These are phyloP conservation scores for Tachina fera DNA, from an alignment of 2,888 invertebrate genomes.

Conservation along the genomic window DNA sequence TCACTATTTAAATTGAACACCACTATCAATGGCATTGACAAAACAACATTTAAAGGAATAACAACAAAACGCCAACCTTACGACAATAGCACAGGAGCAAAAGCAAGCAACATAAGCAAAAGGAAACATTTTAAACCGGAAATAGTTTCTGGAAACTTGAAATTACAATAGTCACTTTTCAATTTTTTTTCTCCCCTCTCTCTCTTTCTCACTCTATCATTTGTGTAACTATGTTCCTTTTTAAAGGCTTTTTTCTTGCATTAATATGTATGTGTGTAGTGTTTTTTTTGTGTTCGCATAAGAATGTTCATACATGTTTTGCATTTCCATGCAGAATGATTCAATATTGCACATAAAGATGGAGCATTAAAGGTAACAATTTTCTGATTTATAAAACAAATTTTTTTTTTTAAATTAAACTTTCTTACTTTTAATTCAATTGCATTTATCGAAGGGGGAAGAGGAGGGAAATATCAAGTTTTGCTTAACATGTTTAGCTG, in stretches of 20 bases:
- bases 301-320: not conserved
- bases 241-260: not conserved
- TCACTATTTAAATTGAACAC: constrained; percentile 67
- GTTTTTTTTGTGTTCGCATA: not conserved
- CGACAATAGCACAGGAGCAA: constrained; percentile 43
- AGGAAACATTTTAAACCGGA: constrained; percentile 71
- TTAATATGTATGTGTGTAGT: not conserved
- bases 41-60: constrained; percentile 40
- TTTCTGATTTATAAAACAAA: not conserved
- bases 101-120: constrained; percentile 49
- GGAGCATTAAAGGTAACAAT: not conserved
- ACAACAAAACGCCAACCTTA: constrained; percentile 7
- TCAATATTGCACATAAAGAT: not conserved
- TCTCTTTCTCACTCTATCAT: not conserved
- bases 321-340: not conserved
- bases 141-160: constrained; percentile 71
- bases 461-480: too few species aligned
- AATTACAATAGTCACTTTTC: constrained; percentile 66
- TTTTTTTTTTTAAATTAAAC: not conserved
- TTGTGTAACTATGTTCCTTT: not conserved
- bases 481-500: too few species aligned
- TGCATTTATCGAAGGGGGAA: too few species aligned
- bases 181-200: not conserved
- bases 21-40: constrained; percentile 65
- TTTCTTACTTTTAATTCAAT: not conserved